Percentiles rank a stretch among this genome's conserved stretches.
These are phyloP conservation scores for Felis chaus DNA, from an alignment of 2,113 vertebrate species.

Conservation along the genomic window DNA sequence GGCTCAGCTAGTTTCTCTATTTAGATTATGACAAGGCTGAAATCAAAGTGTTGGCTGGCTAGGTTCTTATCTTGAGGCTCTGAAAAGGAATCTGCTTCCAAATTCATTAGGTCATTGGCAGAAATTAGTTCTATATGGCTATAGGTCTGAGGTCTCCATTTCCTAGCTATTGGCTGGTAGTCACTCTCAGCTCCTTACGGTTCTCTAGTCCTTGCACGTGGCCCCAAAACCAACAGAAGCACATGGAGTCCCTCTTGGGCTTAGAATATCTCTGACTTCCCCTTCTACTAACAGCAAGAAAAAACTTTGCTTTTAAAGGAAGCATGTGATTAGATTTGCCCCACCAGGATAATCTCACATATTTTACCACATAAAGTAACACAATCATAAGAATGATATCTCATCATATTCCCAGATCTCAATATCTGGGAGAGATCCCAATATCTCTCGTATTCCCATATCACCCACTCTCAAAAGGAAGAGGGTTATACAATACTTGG, in stretches of 20 bases:
- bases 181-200: not conserved
- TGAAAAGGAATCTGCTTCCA: not conserved
- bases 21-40: not conserved
- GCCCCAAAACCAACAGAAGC: not conserved
- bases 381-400: not conserved
- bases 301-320: not conserved
- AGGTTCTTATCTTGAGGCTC: not conserved
- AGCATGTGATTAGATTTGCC: not conserved
- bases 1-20: not conserved
- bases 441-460: too few species aligned
- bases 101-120: not conserved
- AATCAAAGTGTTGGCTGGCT: not conserved
- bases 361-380: not conserved
- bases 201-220: not conserved
- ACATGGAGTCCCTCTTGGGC: not conserved
- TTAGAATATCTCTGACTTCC: not conserved
- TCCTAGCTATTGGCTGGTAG: not conserved
- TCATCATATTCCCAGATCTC: not conserved
- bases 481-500: not conserved
- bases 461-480: not conserved
- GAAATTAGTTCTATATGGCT: slow-evolving; percentile 15
- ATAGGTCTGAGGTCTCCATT: not conserved
- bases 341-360: not conserved
- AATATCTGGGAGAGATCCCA: too few species aligned
- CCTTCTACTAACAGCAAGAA: not conserved